phyloP scores from a whole-genome alignment of 2,888 invertebrate genomes.

The Phortica magna region DNA sequence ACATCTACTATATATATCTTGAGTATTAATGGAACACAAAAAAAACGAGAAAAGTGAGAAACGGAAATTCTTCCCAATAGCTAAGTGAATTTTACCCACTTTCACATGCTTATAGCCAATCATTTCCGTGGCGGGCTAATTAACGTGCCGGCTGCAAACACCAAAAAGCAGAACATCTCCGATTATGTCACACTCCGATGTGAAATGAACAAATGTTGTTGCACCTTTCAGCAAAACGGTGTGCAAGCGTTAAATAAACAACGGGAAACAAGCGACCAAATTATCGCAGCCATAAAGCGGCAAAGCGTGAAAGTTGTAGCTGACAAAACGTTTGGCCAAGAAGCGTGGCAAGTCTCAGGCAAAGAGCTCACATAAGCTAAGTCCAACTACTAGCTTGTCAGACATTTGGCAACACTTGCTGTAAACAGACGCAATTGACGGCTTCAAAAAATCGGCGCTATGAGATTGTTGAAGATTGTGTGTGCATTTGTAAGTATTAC shows the following conservation, averaged over 20 bases:
- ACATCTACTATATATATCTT: too few species aligned
- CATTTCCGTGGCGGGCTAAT: too few species aligned
- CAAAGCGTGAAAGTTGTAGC: constrained; percentile 45
- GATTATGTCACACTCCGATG: constrained; percentile 59
- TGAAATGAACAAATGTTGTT: constrained; percentile 44
- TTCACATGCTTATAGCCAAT: too few species aligned
- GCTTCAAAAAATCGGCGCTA: constrained; percentile 48
- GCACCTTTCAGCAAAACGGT: constrained; percentile 40
- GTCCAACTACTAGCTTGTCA: constrained; percentile 34
- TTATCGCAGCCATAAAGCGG: constrained; percentile 57
- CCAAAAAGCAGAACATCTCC: constrained; percentile 20
- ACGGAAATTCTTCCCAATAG: too few species aligned
- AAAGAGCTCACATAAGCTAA: background rate
- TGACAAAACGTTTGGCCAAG: constrained; percentile 31
- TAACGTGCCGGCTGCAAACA: constrained; percentile 14
- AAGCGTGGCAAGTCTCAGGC: background rate
- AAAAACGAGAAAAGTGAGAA: too few species aligned
- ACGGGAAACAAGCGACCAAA: constrained; percentile 44
- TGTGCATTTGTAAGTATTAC: constrained; percentile 44
- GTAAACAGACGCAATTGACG: constrained; percentile 43
- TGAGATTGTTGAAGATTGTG: constrained; percentile 30
- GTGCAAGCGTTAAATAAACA: constrained; percentile 32
- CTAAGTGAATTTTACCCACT: too few species aligned
- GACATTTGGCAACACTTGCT: constrained; percentile 44
- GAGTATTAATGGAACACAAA: too few species aligned